These are phyloP conservation scores for Thalpophila matura DNA, from an alignment of 2,888 invertebrate genomes.

Conservation along the genomic window DNA sequence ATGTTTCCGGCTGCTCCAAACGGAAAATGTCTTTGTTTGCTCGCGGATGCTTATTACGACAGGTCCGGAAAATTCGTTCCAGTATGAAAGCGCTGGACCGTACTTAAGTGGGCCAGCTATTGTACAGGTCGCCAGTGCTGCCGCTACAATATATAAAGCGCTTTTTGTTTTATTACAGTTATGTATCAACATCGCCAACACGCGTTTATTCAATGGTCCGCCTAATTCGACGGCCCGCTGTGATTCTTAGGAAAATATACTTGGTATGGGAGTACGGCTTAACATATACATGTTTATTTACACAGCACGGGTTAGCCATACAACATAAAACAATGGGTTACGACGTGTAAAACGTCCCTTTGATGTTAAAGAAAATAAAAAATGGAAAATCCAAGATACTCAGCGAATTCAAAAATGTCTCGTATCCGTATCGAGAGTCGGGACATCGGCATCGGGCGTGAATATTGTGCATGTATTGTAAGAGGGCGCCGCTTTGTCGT, in stretches of 20 bases:
- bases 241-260: slow-evolving; percentile 62
- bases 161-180: slow-evolving; percentile 83
- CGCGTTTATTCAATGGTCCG: slow-evolving; percentile 80
- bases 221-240: slow-evolving; percentile 71
- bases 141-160: slow-evolving; percentile 80
- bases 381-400: slow-evolving; percentile 5
- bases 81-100: slow-evolving; percentile 83
- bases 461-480: slow-evolving; percentile 50
- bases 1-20: slow-evolving; percentile 81
- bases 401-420: slow-evolving; percentile 42
- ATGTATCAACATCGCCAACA: slow-evolving; percentile 83
- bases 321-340: slow-evolving; percentile 19
- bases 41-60: slow-evolving; percentile 84
- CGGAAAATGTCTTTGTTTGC: slow-evolving; percentile 86
- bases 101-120: slow-evolving; percentile 83
- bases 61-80: slow-evolving; percentile 83
- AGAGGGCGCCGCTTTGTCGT: slow-evolving; percentile 57
- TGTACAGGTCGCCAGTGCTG: slow-evolving; percentile 76
- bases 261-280: slow-evolving; percentile 27
- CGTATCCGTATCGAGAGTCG: no score
- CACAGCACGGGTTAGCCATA: slow-evolving; percentile 17
- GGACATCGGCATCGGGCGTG: slow-evolving; percentile 29
- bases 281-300: slow-evolving; percentile 47
- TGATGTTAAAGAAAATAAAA: slow-evolving; percentile 23
- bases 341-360: slow-evolving; percentile 12